phyloP scores from a whole-genome alignment of 2,113 vertebrate species.

The Macquaria ambigua region DNA sequence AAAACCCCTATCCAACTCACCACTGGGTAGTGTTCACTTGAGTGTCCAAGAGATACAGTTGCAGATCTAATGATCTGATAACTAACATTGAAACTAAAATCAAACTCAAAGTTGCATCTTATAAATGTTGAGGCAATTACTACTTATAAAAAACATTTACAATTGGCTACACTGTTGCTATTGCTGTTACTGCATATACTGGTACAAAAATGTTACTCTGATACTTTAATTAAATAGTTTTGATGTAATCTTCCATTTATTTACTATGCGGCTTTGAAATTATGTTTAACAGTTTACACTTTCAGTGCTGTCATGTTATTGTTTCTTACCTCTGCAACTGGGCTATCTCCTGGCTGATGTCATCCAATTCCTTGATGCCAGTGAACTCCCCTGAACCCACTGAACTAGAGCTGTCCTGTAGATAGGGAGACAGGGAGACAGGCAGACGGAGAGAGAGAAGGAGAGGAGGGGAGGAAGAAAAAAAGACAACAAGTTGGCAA shows the following conservation, averaged over 20 bases:
- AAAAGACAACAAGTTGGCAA: conserved; percentile 5
- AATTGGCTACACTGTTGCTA: not conserved
- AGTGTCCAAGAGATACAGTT: too few species aligned
- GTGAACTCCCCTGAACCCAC: conserved; percentile 95
- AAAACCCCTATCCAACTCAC: too few species aligned
- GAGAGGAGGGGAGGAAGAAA: not conserved
- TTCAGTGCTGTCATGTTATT: not conserved
- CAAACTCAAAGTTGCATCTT: not conserved
- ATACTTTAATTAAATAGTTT: not conserved
- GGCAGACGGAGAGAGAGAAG: not conserved
- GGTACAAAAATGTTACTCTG: not conserved
- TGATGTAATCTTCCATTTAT: not conserved
- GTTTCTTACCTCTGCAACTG: conserved; percentile 93
- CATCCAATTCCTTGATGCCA: conserved; percentile 96
- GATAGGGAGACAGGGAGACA: conserved; percentile 4
- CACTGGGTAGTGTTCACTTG: too few species aligned
- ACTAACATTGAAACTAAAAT: not conserved
- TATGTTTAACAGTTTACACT: not conserved
- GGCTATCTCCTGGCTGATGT: conserved; percentile 96
- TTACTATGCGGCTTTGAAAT: not conserved
- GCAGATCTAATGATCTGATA: not conserved
- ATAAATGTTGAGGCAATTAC: not conserved
- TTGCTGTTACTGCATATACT: not conserved
- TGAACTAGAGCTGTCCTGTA: conserved; percentile 92
- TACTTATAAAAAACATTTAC: not conserved